These are phyloP conservation scores for Nyctibius bracteatus DNA, from an alignment of 2,113 vertebrate genomes.

Conservation along the genomic window DNA sequence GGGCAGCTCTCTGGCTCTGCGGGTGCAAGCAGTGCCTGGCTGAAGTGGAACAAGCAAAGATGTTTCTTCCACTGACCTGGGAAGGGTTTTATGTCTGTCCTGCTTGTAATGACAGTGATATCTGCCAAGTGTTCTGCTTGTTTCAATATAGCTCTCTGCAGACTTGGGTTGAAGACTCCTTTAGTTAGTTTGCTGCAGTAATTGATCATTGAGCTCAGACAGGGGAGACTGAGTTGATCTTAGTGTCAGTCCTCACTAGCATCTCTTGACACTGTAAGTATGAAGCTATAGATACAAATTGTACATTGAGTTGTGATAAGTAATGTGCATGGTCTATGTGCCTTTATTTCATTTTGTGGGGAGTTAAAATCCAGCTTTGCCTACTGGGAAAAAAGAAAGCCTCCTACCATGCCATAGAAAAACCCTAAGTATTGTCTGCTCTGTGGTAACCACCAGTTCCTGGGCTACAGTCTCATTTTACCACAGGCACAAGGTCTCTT, in stretches of 20 bases:
- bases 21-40: not conserved
- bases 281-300: not conserved
- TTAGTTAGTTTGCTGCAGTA: not conserved
- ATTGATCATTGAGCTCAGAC: not conserved
- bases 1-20: not conserved
- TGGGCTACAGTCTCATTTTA: not conserved
- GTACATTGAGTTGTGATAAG: not conserved
- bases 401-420: not conserved
- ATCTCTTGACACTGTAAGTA: not conserved
- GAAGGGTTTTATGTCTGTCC: not conserved
- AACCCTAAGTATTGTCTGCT: not conserved
- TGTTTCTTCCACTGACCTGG: not conserved
- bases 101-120: not conserved
- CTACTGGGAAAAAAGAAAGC: not conserved
- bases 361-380: not conserved
- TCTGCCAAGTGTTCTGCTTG: not conserved
- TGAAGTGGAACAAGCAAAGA: not conserved
- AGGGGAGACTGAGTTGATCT: not conserved
- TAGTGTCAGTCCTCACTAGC: not conserved
- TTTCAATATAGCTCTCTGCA: not conserved
- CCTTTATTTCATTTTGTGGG: not conserved
- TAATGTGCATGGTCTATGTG: not conserved
- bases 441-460: not conserved
- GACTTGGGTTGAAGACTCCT: not conserved
- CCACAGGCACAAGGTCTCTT: not conserved